Percentiles rank a stretch among this genome's conserved stretches.
phyloP scores from a whole-genome alignment of 1,140 invertebrate species.

The Cepaea nemoralis region DNA sequence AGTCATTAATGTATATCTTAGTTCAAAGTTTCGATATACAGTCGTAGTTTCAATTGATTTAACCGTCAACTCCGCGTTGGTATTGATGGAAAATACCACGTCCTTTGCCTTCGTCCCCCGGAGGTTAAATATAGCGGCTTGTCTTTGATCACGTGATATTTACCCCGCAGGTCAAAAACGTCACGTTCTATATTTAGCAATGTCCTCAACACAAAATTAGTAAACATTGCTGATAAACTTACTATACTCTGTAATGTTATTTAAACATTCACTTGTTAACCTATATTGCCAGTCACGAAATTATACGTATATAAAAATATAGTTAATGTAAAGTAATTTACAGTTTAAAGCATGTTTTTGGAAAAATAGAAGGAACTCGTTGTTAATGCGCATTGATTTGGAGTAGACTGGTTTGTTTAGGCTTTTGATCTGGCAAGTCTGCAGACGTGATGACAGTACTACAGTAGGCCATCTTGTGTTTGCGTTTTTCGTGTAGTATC shows the following conservation, averaged over 20 bases:
- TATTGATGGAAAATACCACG: not conserved
- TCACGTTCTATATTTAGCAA: conserved; percentile 8
- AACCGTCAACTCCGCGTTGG: no score
- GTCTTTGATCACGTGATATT: not conserved
- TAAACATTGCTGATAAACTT: not conserved
- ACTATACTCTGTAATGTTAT: not conserved
- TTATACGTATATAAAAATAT: not conserved
- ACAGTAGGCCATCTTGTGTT: conserved; percentile 8
- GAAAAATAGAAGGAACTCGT: not conserved
- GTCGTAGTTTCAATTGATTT: no score
- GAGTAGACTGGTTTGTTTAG: conserved; percentile 19
- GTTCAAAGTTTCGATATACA: no score
- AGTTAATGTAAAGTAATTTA: not conserved
- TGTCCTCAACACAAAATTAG: not conserved
- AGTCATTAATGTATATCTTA: no score
- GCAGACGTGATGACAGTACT: not conserved
- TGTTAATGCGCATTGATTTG: not conserved
- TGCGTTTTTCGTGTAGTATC: not conserved
- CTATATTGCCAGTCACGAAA: not conserved
- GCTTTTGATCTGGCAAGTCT: not conserved
- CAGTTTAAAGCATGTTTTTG: no score
- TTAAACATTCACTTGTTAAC: not conserved
- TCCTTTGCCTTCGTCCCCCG: not conserved
- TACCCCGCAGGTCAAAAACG: not conserved
- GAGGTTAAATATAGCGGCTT: not conserved